Conservation (phyloP, 2,797 vertebrate species). For the Pangasius djambal region DNA sequence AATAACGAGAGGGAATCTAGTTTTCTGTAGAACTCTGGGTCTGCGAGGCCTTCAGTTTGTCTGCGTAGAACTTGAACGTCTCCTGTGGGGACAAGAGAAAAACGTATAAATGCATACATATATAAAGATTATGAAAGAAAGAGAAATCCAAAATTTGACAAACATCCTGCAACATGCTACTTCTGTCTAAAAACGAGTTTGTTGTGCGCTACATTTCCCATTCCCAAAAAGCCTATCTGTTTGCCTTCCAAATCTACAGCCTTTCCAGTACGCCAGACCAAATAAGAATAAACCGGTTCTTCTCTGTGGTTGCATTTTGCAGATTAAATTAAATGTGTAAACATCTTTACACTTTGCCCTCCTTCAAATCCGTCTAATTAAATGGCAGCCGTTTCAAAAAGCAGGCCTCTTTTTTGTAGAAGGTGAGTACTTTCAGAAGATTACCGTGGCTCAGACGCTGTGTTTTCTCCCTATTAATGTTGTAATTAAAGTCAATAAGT, state of each 20-base stretch:
- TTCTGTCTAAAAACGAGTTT: not conserved
- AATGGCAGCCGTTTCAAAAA: slow-evolving; percentile 46
- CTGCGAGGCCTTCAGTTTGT: slow-evolving; percentile 71
- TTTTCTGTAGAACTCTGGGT: slow-evolving; percentile 52
- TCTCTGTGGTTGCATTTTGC: slow-evolving; percentile 52
- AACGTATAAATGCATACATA: not conserved
- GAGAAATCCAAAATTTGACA: not conserved
- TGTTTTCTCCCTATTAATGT: slow-evolving; percentile 58
- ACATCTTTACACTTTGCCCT: slow-evolving; percentile 45
- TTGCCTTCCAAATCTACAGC: not conserved
- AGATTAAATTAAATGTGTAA: slow-evolving; percentile 57
- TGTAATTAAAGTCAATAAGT: slow-evolving; percentile 66
- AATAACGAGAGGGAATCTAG: slow-evolving; percentile 49
- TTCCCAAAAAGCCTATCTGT: not conserved
- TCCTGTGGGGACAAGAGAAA: slow-evolving; percentile 73
- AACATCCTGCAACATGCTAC: not conserved
- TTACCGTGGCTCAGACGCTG: slow-evolving; percentile 58
- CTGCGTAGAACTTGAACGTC: slow-evolving; percentile 81
- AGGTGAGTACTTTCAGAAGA: slow-evolving; percentile 55
- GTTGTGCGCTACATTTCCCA: not conserved
- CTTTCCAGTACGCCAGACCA: not conserved
- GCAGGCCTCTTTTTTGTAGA: slow-evolving; percentile 35
- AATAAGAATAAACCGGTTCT: slow-evolving; percentile 28
- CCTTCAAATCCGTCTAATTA: slow-evolving; percentile 54
- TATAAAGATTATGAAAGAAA: not conserved